Conservation (phyloP, 1,140 invertebrate species). For the Cotesia glomerata region DNA sequence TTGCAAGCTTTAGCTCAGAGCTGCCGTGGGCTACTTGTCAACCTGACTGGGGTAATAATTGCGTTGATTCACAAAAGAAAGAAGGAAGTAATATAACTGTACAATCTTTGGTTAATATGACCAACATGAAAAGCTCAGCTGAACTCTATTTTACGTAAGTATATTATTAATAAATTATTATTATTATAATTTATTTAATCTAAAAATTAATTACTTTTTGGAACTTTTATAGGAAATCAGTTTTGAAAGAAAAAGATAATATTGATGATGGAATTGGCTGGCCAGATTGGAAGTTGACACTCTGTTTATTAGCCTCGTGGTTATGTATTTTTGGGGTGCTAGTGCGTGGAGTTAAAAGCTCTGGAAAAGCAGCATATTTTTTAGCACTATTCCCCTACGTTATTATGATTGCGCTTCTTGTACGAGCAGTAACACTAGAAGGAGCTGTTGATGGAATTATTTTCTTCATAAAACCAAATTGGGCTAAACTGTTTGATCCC, state of each 20-base stretch:
- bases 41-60: slow-evolving; percentile 67
- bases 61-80: slow-evolving; percentile 46
- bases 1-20: slow-evolving; percentile 69
- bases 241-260: slow-evolving; percentile 66
- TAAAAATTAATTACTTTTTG: neutral
- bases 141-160: slow-evolving; percentile 70
- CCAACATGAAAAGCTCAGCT: slow-evolving; percentile 62
- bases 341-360: slow-evolving; percentile 69
- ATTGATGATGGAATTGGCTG: slow-evolving; percentile 70
- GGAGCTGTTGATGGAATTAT: slow-evolving; percentile 69
- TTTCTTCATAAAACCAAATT: slow-evolving; percentile 77
- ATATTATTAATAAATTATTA: neutral
- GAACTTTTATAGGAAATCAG: slow-evolving; percentile 57
- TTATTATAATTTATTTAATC: slow-evolving; percentile 7
- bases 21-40: slow-evolving; percentile 75
- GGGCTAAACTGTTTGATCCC: slow-evolving; percentile 71
- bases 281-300: slow-evolving; percentile 70
- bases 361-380: slow-evolving; percentile 74
- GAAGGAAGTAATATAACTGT: slow-evolving; percentile 47
- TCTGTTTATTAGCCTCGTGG: slow-evolving; percentile 77
- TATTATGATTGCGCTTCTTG: slow-evolving; percentile 71
- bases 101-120: slow-evolving; percentile 41
- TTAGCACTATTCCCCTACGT: slow-evolving; percentile 79
- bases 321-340: slow-evolving; percentile 72
- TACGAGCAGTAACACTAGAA: slow-evolving; percentile 68